Base-by-base conservation (phyloP, 2,113 vertebrate genomes). In the Sula dactylatra region DNA sequence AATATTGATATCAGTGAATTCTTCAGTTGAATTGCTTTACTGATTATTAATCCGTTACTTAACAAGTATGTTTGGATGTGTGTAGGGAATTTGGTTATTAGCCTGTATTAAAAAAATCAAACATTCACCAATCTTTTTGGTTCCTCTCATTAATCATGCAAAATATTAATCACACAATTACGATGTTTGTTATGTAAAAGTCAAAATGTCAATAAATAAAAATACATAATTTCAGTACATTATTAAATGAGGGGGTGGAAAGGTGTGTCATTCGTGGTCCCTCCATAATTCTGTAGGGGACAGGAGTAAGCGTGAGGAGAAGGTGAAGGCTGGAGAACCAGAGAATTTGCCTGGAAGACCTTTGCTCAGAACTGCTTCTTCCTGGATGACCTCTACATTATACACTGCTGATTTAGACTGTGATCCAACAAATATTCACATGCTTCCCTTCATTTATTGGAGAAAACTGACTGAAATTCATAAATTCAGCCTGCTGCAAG, bases 201-300 rank as follows among this genome's bases (percentile, higher is more conserved):
- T 67, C 82, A 36, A 94, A 78, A 95, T 38, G 42, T 67, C 72
- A 88, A 74, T 92, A 96, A 88, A 86, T 65, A 88, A 73, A 61
- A 72, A 72, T 15, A 54, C 21, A 20, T 20, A 2, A 38, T 45
- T 81, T 61, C 25, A 71, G 12, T 50, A 77, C 32, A 70, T 70
- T 50, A 82, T 56, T 92, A 66, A 92, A 74, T 19, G 31, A 14
- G 6, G 10, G 9, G 7, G 5, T 10, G 3, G 9, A 8, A 1
- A 9, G 0, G 1, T 7, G 4, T 44, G 32, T 29, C 7, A 27
- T 72, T 56, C 1, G 0, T 61, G 14, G 10, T 84, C 7, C 18
- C 15, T 82, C 16, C 6, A 16, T 11, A 67, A 25, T 16, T 66
- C 72, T 86, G 26, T 9, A 54, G 42, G 13, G 50, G 8, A 40